Conservation (phyloP, 2,113 vertebrate species). For the Anolis carolinensis region DNA sequence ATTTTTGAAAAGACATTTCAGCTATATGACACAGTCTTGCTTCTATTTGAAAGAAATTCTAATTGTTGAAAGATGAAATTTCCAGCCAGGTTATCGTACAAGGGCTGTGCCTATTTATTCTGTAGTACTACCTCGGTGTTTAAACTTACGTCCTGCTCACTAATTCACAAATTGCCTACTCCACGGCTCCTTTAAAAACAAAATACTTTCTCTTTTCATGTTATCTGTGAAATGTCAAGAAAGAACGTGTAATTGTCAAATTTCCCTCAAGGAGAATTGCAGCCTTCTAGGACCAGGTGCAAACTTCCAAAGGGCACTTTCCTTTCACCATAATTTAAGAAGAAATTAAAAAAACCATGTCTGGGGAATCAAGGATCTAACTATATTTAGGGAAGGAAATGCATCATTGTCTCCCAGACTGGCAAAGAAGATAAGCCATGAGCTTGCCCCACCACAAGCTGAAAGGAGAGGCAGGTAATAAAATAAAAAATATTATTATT, state of each 20-base stretch:
- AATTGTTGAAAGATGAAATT: slow-evolving; percentile 36
- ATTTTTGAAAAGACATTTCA: slow-evolving; percentile 41
- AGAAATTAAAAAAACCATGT: no score
- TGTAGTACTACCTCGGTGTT: slow-evolving; percentile 58
- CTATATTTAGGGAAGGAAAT: no score
- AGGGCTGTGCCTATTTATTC: slow-evolving; percentile 50
- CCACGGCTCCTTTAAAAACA: slow-evolving; percentile 41
- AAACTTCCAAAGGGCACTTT: neutral
- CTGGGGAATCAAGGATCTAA: no score
- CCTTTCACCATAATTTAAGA: no score
- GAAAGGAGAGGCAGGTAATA: no score
- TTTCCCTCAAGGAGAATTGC: slow-evolving; percentile 50
- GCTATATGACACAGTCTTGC: slow-evolving; percentile 43
- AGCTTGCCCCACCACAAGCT: no score
- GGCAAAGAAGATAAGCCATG: no score
- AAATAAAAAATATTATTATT: no score
- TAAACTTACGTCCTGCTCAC: slow-evolving; percentile 54
- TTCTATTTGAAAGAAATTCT: slow-evolving; percentile 53
- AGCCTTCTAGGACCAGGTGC: neutral
- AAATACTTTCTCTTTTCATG: slow-evolving; percentile 50
- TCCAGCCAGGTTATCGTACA: slow-evolving; percentile 33
- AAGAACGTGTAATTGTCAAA: slow-evolving; percentile 63
- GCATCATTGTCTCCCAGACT: no score
- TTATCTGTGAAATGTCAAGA: slow-evolving; percentile 63
- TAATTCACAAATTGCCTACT: slow-evolving; percentile 54